Conservation (phyloP, 2,113 vertebrate genomes). For the Mormyrus iriodes region DNA sequence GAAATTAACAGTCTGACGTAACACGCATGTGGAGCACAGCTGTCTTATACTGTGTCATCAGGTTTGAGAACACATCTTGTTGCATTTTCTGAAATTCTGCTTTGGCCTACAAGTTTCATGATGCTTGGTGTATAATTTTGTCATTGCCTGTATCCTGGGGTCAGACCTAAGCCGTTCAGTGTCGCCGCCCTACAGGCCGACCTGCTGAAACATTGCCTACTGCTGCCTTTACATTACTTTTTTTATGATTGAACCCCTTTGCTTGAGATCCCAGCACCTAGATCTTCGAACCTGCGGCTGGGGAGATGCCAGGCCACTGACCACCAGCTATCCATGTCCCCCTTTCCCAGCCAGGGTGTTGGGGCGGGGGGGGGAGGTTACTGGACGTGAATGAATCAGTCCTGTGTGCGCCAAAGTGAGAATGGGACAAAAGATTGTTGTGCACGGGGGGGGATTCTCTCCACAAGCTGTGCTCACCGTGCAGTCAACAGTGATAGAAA, state of each 20-base stretch:
- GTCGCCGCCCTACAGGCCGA: not conserved
- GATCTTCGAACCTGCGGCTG: conserved; percentile 6
- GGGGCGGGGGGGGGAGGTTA: conserved; percentile 35
- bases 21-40: not conserved
- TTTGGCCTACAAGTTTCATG: not conserved
- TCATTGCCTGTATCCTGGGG: not conserved
- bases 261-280: conserved; percentile 1
- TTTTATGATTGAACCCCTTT: conserved; percentile 6
- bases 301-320: conserved; percentile 24
- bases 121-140: not conserved
- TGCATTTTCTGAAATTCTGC: not conserved
- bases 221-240: not conserved
- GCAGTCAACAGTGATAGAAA: conserved; percentile 53
- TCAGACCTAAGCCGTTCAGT: not conserved
- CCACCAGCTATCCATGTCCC: conserved; percentile 19
- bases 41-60: not conserved
- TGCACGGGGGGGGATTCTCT: conserved; percentile 37
- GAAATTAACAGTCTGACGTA: not conserved
- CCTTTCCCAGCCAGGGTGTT: not conserved
- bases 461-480: conserved; percentile 45
- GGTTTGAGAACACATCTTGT: not conserved
- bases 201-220: not conserved
- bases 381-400: conserved; percentile 48
- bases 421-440: conserved; percentile 44
- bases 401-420: conserved; percentile 35